Evolutionary conservation across 2,888 invertebrate genomes (phyloP).

Genomic region (Philopedon plagiatum): DNA sequence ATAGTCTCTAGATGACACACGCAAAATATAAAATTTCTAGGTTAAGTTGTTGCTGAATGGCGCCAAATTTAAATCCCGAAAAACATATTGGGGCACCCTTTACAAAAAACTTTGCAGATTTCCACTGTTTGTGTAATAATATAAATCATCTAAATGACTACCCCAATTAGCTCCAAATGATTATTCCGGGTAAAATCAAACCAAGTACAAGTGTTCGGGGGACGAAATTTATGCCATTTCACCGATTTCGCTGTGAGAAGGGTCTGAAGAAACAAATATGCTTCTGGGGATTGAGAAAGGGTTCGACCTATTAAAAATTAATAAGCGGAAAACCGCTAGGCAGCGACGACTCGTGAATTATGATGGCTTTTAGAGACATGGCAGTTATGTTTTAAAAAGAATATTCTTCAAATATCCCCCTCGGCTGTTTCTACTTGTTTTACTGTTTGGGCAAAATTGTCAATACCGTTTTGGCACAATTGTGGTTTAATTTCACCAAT

Average conservation of each 20-base stretch:
- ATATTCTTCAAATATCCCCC: no score
- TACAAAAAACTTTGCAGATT: not conserved
- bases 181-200: slow-evolving; percentile 11
- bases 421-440: no score
- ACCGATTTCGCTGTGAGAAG: not conserved
- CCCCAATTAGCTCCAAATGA: slow-evolving; percentile 8
- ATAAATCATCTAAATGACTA: not conserved
- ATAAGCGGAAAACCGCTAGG: slow-evolving; percentile 7
- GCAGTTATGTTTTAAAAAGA: no score
- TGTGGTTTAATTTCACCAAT: no score
- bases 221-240: slow-evolving; percentile 2
- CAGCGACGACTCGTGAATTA: not conserved
- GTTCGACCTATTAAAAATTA: slow-evolving; percentile 21
- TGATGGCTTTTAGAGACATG: no score
- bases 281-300: not conserved
- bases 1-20: no score
- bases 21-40: no score
- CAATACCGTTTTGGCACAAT: no score
- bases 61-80: no score
- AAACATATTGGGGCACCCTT: no score
- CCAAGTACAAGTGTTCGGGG: not conserved
- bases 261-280: slow-evolving; percentile 25
- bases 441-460: no score
- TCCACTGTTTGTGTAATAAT: not conserved
- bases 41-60: no score